These are phyloP conservation scores for Macrobrachium rosenbergii DNA, from an alignment of 1,140 invertebrate genomes.

Conservation along the genomic window DNA sequence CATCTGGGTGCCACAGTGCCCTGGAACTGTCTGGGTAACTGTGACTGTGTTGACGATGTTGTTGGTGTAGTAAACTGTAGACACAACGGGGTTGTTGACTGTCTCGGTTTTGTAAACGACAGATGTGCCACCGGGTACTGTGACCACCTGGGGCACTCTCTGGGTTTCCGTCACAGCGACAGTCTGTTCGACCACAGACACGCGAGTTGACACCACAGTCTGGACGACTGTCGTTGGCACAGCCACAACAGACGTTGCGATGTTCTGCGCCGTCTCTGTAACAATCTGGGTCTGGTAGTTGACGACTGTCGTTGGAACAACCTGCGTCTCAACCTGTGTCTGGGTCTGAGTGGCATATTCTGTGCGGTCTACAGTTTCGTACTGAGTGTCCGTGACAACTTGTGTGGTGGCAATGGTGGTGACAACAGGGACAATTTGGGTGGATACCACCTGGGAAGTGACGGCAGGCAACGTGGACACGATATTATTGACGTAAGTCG, in stretches of 20 bases:
- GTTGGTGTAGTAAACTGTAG: conserved; percentile 20
- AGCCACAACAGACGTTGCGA: conserved; percentile 1
- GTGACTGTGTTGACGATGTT: not conserved
- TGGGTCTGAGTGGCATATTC: conserved; percentile 33
- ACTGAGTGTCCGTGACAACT: conserved; percentile 30
- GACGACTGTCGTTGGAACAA: conserved; percentile 34
- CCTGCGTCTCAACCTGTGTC: conserved; percentile 37
- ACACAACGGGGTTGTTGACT: not conserved
- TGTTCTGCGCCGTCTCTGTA: conserved; percentile 41
- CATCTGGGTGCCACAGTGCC: too few relatives aligned
- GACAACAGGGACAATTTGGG: conserved; percentile 52
- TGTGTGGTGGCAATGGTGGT: conserved; percentile 51
- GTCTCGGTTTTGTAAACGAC: conserved; percentile 7
- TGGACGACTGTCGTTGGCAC: conserved; percentile 24
- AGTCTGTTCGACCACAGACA: conserved; percentile 37
- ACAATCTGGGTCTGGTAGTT: conserved; percentile 32
- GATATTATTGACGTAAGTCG: conserved; percentile 45
- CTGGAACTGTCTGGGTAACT: not conserved
- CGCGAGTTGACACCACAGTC: conserved; percentile 34
- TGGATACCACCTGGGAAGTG: conserved; percentile 48
- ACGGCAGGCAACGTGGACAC: conserved; percentile 39
- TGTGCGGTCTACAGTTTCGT: conserved; percentile 34
- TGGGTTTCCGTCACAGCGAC: conserved; percentile 34
- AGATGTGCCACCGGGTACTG: conserved; percentile 16
- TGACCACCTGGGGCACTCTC: conserved; percentile 1